These are phyloP conservation scores for Junonia oenone DNA, from an alignment of 2,888 invertebrate genomes.

Conservation along the genomic window DNA sequence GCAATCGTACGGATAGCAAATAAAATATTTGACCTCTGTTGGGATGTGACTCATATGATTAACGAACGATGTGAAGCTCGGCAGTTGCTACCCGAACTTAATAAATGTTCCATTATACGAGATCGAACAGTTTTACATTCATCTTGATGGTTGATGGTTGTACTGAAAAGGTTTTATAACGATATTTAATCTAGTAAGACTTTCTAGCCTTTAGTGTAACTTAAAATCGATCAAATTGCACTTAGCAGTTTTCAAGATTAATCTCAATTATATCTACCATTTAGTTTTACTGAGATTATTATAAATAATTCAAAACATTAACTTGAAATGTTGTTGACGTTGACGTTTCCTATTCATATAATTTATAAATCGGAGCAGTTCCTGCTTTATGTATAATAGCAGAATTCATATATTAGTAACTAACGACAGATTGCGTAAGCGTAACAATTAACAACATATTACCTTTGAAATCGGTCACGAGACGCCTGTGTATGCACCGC, in stretches of 20 bases:
- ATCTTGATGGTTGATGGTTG: too few species aligned
- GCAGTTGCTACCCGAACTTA: conserved; percentile 19
- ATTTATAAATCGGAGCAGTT: not conserved
- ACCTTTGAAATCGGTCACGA: conserved; percentile 40
- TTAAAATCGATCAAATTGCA: not conserved
- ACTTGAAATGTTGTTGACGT: not conserved
- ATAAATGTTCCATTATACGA: conserved; percentile 2
- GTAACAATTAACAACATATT: conserved; percentile 39
- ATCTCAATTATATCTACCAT: not conserved
- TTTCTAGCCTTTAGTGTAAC: not conserved
- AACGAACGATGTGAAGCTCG: conserved; percentile 12
- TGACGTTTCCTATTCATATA: not conserved
- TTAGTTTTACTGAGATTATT: not conserved
- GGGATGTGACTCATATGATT: conserved; percentile 20
- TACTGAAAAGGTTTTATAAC: too few species aligned
- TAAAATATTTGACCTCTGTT: conserved; percentile 26
- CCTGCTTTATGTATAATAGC: not conserved
- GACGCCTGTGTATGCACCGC: conserved; percentile 33
- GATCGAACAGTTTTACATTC: not conserved
- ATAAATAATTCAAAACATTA: not conserved
- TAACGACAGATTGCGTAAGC: conserved; percentile 38
- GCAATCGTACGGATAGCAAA: conserved; percentile 14
- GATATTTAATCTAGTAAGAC: too few species aligned
- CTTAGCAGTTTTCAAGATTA: not conserved
- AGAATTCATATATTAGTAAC: not conserved